Percentiles rank a stretch among this genome's conserved stretches.
These are phyloP conservation scores for Chydorus sphaericus DNA, from an alignment of 2,888 invertebrate species.

Conservation along the genomic window DNA sequence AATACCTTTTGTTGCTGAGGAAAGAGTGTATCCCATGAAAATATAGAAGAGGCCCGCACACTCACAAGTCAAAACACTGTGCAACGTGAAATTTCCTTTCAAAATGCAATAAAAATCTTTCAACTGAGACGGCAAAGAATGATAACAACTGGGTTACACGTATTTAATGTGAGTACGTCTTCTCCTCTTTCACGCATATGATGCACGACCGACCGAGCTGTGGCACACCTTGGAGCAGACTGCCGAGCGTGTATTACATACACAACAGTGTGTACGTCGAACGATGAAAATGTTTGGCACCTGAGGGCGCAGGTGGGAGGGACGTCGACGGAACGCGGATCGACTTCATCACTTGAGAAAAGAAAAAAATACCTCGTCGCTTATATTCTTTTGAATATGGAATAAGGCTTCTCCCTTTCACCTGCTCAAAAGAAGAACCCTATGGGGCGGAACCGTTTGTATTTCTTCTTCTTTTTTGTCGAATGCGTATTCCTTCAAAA, in stretches of 20 bases:
- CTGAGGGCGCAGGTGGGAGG: background rate
- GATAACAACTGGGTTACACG: no score
- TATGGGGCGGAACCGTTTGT: background rate
- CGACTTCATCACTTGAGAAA: background rate
- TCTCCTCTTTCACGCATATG: no score
- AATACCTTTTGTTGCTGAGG: no score
- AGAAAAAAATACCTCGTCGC: background rate
- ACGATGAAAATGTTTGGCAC: constrained; percentile 3
- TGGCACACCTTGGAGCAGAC: constrained; percentile 1
- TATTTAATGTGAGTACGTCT: no score
- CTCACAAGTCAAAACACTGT: no score
- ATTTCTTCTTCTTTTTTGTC: background rate
- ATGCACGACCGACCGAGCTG: background rate
- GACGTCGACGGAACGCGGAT: background rate
- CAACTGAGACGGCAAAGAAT: no score
- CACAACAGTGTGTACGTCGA: background rate
- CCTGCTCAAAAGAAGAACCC: background rate
- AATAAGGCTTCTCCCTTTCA: background rate
- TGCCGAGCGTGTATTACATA: background rate
- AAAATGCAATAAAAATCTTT: no score
- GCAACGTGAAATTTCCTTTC: no score
- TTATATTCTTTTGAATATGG: background rate
- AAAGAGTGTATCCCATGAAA: no score
- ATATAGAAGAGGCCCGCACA: no score
- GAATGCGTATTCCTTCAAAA: no score